phyloP scores from a whole-genome alignment of 2,888 invertebrate genomes.

The Sesia apiformis region DNA sequence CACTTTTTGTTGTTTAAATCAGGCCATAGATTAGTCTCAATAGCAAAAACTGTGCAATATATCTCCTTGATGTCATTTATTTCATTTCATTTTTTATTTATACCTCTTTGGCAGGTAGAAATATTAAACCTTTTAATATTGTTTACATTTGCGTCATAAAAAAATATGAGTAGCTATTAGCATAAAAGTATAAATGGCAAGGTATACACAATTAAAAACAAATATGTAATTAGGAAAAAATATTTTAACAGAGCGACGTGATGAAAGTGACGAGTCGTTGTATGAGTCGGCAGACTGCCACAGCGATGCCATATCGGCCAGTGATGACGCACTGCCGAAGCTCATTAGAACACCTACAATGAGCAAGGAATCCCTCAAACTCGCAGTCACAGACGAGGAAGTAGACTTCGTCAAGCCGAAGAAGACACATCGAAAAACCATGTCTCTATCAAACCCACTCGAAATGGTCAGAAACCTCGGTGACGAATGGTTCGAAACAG shows the following conservation, averaged over 20 bases:
- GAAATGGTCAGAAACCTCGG: slow-evolving; percentile 64
- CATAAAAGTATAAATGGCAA: background rate
- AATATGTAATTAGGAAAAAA: background rate
- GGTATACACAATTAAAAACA: background rate
- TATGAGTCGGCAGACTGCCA: slow-evolving; percentile 68
- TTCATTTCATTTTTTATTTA: no score
- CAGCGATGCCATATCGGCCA: slow-evolving; percentile 61
- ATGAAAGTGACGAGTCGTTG: slow-evolving; percentile 66
- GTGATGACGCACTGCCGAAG: slow-evolving; percentile 54
- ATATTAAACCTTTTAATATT: no score
- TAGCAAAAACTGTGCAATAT: background rate
- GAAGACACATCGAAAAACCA: slow-evolving; percentile 62
- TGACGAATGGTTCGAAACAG: slow-evolving; percentile 61
- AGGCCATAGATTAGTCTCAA: slow-evolving; percentile 25
- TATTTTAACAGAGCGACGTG: slow-evolving; percentile 52
- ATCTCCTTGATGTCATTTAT: background rate
- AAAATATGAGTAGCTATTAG: background rate
- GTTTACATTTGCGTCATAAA: no score
- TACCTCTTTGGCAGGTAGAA: no score
- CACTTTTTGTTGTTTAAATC: slow-evolving; percentile 19
- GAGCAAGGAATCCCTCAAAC: slow-evolving; percentile 63
- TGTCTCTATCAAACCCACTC: slow-evolving; percentile 65
- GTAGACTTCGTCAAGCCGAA: slow-evolving; percentile 40
- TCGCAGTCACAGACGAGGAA: slow-evolving; percentile 65
- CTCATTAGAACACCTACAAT: slow-evolving; percentile 56